Evolutionary conservation across 1,140 invertebrate species (phyloP).

Genomic region (Microplitis mediator): DNA sequence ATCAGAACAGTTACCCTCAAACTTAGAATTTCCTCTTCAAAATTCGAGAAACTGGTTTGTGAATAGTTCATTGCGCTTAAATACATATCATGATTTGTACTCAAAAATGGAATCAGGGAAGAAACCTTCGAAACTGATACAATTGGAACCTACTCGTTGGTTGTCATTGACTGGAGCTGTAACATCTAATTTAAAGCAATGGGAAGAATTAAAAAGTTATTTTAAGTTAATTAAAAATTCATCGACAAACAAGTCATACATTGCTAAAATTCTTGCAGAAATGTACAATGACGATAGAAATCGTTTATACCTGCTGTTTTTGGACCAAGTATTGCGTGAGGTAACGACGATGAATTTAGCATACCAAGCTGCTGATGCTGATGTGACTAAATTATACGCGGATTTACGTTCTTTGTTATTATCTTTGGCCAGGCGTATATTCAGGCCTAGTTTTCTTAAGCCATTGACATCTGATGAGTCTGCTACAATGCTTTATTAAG

Average conservation of each 20-base stretch:
- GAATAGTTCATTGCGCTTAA: not conserved
- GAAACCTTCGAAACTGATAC: conserved; percentile 48
- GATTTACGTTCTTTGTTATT: conserved; percentile 34
- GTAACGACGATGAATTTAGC: conserved; percentile 32
- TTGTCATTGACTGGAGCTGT: conserved; percentile 43
- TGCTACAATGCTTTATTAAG: not conserved
- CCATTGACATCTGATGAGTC: not conserved
- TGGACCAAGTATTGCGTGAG: conserved; percentile 36
- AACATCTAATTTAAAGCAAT: conserved; percentile 46
- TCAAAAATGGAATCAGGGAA: conserved; percentile 32
- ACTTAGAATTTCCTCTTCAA: not conserved
- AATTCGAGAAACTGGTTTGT: not conserved
- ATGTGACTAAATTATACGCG: conserved; percentile 33
- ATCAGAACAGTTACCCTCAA: conserved; percentile 36
- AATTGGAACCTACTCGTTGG: conserved; percentile 51
- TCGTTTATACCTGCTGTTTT: conserved; percentile 30
- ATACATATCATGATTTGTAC: not conserved
- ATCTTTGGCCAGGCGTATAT: conserved; percentile 30
- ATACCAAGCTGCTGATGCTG: conserved; percentile 37
- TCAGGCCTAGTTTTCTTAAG: conserved; percentile 31
- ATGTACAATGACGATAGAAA: conserved; percentile 38
- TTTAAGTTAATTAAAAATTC: conserved; percentile 25
- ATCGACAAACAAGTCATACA: conserved; percentile 36
- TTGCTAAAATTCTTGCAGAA: conserved; percentile 35
- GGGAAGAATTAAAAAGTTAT: conserved; percentile 48